A percentile compares a stretch with the other conserved stretches of the same genome.
phyloP scores from a whole-genome alignment of 2,113 vertebrate species.

The Cololabis saira region DNA sequence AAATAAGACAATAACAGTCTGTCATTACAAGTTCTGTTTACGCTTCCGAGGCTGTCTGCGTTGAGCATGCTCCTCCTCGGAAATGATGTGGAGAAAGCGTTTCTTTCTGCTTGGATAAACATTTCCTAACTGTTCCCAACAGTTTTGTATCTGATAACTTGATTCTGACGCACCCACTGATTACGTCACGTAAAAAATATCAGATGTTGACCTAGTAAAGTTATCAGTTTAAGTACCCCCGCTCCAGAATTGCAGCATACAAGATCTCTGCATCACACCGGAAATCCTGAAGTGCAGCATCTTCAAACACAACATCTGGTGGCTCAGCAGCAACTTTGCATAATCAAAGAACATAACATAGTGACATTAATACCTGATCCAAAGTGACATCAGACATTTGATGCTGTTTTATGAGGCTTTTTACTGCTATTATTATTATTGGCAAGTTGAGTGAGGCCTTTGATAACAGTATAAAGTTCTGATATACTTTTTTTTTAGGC shows the following conservation, averaged over 20 bases:
- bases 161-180: background rate
- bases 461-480: too few relatives aligned
- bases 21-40: conserved; percentile 11
- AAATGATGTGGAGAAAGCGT: background rate
- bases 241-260: background rate
- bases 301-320: conserved; percentile 3
- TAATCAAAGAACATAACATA: background rate
- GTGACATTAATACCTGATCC: background rate
- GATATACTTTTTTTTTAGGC: too few relatives aligned
- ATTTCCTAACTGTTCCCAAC: background rate
- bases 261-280: background rate
- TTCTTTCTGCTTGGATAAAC: conserved; percentile 20
- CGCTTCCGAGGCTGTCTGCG: background rate
- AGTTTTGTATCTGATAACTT: background rate
- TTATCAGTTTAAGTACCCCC: background rate
- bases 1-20: conserved; percentile 21
- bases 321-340: background rate
- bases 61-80: background rate
- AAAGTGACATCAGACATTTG: background rate
- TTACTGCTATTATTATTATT: too few relatives aligned
- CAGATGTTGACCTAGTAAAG: background rate
- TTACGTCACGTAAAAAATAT: conserved; percentile 13
- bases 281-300: conserved; percentile 22
- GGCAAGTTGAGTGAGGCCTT: too few relatives aligned
- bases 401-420: background rate